Evolutionary conservation across 2,797 vertebrate species (phyloP), one percentile per base, ranked within the genome.

Genomic region (Centropyge bicolor): DNA sequence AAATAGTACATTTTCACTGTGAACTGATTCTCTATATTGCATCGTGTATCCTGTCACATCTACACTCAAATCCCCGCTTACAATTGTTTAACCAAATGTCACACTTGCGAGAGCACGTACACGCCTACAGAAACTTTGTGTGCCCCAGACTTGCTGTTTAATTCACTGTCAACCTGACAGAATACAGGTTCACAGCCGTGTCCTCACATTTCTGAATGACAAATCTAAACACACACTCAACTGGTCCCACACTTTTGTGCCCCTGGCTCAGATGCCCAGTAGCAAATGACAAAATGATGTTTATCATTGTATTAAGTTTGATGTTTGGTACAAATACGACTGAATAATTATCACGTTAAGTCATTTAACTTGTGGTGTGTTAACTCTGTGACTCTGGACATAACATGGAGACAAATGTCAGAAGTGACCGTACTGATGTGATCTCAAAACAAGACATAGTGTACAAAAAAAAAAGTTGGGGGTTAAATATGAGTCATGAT

Each of bases 81-180:
- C 19, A 49, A 82, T 54, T 91, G 85, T 89, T 89, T 83, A 84
- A 91, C 71, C 13, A 27, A 71, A 74, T 48, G 75, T 88, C 85
- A 77, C 56, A 63, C 55, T 78, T 19, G 7, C 51, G 54, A 22
- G 70, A 78, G 75, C 85, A 76, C 45, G 31, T 36, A 79, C 69
- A 79, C 65, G 16, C 64, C 69, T 51, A 19, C 70, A 88, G 60
- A 86, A 59, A 74, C 61, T 31, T 16, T 36, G 68, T 40, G 64
- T 54, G 49, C 48, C 59, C 51, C 66, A 81, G 74, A 76, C 77
- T 45, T 22, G 19, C 70, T 93, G 89, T 93, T 93, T 90, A 93
- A 92, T 80, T 87, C 70, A 38, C 82, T 83, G 90, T 93, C 92
- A 92, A 0, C 40, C 69, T 87, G 92, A 94, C 78, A 74, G 51